Evolutionary conservation across 2,113 vertebrate genomes (phyloP), one percentile per base, ranked within the genome.

Genomic region (Nycticebus coucang): DNA sequence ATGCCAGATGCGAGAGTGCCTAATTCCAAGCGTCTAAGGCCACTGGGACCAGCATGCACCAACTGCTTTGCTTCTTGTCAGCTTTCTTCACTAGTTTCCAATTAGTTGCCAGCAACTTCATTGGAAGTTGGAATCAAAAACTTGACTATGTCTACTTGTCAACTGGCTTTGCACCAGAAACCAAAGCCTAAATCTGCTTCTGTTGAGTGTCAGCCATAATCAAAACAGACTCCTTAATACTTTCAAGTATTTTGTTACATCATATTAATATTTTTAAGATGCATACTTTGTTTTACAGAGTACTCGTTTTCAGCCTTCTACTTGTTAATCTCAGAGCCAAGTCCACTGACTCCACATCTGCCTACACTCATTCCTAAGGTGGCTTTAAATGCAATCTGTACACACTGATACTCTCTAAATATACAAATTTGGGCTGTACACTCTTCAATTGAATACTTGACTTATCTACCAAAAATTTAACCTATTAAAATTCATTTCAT

Each of bases 391-490:
- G 10, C 1, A 74, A 19, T 64, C 26, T 80, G 18, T 35, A 2
- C 2, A 81, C 2, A 72, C 17, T 21, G 60, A 60, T 78, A 17
- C 35, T 55, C 82, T 13, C 12, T 41, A 92, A 92, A 84, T 53
- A 83, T 30, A 55, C 0, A 81, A 9, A 7, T 45, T 78, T 87
- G 14, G 3, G 2, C 12, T 85, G 26, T 87, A 75, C 1, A 62
- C 4, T 64, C 62, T 12, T 89, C 33, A 57, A 0, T 1, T 89
- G 7, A 74, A 69, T 21, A 80, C 4, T 11, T 87, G 50, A 72
- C 18, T 68, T 87, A 66, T 55, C 11, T 15, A 94, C 50, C 33
- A 7, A 50, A 57, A 95, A 94, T 21, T 30, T 15, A 89, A 45
- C 8, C 9, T 80, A 19, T 28, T 57, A n/a, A 62, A 14, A 83